Evolutionary conservation across 1,140 invertebrate species (phyloP), one percentile per base, ranked within the genome.

Genomic region (Drosophila mayri): DNA sequence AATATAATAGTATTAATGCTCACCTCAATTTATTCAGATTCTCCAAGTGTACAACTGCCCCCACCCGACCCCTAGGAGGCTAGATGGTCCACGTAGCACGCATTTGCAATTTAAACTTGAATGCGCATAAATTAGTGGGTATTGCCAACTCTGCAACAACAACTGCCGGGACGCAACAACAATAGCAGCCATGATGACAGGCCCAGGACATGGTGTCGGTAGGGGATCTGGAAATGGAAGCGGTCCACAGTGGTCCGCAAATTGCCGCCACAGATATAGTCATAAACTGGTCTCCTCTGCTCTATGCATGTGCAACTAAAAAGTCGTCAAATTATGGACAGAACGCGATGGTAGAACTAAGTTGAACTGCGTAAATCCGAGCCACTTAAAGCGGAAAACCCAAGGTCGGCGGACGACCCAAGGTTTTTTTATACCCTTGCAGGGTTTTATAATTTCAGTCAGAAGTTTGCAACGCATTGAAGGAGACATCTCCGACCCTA

Each of bases 91-190:
- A 79, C 70, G 72, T 65, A 58, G 83, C 83, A 82, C 76, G 83
- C 79, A 86, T 87, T 86, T 86, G 79, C 83, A 86, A 86, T 86
- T 86, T 87, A 87, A 86, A 86, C 83, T 76, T 87, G 83, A 87
- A 86, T 87, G 76, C 83, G 83, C 83, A 86, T 86, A 86, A 87
- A 86, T 86, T 86, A 86, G 83, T 87, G 79, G 83, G 79, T 73
- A 76, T 81, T 81, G 78, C 82, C 81, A 80, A 84, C 81, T 85
- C 70, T 58, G 44, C 66, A 72, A 59, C 77, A 72, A 65, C 78
- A 64, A 68, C 49, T 54, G 52, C 37, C 40, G 37, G 64, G 40
- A 32, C 52, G 46, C 38, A 62, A 70, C 67, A 57, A 59, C 75
- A 66, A 65, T 76, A 59, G 22, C 68, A 22, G 70, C 43, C 52